phyloP scores from a whole-genome alignment of 1,140 invertebrate genomes.

The Reticulitermes speratus region DNA sequence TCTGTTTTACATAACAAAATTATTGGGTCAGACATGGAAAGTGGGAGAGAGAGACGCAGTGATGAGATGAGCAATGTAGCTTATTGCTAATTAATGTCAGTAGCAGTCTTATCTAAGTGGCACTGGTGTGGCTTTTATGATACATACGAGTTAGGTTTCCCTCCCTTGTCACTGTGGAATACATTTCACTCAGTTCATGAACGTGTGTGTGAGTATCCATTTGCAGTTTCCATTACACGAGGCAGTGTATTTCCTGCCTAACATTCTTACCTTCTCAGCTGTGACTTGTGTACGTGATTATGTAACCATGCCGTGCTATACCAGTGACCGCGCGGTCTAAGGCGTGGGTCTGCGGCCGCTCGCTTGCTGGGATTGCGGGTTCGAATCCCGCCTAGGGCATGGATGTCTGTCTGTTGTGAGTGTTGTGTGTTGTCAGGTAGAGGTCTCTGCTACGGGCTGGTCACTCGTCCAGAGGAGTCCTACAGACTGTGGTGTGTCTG shows the following conservation, averaged over 20 bases:
- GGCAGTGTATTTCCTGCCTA: neutral
- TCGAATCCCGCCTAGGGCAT: too few relatives aligned
- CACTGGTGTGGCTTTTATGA: constrained; percentile 2
- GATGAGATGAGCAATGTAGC: neutral
- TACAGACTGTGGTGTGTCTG: too few relatives aligned
- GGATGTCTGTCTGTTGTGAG: too few relatives aligned
- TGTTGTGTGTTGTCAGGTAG: too few relatives aligned
- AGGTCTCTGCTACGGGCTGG: too few relatives aligned
- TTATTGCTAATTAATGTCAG: constrained; percentile 2
- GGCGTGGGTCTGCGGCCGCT: too few relatives aligned
- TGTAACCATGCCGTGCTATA: too few relatives aligned
- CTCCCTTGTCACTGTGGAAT: neutral
- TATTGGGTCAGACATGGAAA: neutral
- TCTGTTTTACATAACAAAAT: neutral
- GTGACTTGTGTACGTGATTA: neutral
- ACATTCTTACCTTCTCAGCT: neutral
- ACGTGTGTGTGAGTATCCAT: neutral
- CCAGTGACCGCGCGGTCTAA: too few relatives aligned
- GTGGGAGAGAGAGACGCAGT: neutral
- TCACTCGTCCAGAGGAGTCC: too few relatives aligned
- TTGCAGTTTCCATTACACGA: neutral
- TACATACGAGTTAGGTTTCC: neutral
- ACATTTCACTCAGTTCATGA: neutral
- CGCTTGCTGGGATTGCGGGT: too few relatives aligned
- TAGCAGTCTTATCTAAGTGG: neutral